A percentile compares a stretch with the other conserved stretches of the same genome.
Evolutionary conservation across 2,113 vertebrate species (phyloP).

Genomic region (Xiphorhynchus elegans): DNA sequence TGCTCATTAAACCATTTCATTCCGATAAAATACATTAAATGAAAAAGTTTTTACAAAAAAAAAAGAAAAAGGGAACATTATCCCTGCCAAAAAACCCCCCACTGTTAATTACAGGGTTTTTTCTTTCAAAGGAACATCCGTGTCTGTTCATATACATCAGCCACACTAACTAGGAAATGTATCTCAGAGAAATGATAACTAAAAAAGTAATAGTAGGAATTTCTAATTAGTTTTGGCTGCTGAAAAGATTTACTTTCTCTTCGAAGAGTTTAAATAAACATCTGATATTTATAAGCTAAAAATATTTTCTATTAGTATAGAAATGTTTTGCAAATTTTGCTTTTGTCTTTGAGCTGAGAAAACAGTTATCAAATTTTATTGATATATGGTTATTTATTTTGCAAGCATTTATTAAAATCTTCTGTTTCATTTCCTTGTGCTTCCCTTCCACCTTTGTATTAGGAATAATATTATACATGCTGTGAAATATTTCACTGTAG

Average conservation of each 20-base stretch:
- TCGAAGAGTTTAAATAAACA: neutral
- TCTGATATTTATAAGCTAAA: neutral
- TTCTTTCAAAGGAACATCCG: slow-evolving; percentile 27
- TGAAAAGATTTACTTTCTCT: neutral
- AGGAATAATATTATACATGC: slow-evolving; percentile 25
- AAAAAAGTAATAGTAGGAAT: neutral
- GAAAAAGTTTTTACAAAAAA: slow-evolving; percentile 10
- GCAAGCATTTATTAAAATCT: slow-evolving; percentile 4
- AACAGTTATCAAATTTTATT: slow-evolving; percentile 16
- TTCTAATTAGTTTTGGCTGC: neutral
- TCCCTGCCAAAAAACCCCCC: neutral
- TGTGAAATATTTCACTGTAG: slow-evolving; percentile 57
- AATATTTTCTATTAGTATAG: neutral
- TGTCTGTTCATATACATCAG: neutral
- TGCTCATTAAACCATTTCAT: slow-evolving; percentile 71
- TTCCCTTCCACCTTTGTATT: slow-evolving; percentile 30
- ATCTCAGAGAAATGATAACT: neutral
- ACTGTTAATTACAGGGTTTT: slow-evolving; percentile 45
- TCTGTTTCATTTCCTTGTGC: slow-evolving; percentile 27
- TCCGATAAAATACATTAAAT: slow-evolving; percentile 67
- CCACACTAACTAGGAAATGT: neutral
- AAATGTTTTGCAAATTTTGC: neutral
- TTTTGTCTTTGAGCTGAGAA: slow-evolving; percentile 12
- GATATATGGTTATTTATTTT: slow-evolving; percentile 38
- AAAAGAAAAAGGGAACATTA: slow-evolving; percentile 19